Evolutionary conservation across 1,140 invertebrate genomes (phyloP).

Genomic region (Lasioglossum baleicum): DNA sequence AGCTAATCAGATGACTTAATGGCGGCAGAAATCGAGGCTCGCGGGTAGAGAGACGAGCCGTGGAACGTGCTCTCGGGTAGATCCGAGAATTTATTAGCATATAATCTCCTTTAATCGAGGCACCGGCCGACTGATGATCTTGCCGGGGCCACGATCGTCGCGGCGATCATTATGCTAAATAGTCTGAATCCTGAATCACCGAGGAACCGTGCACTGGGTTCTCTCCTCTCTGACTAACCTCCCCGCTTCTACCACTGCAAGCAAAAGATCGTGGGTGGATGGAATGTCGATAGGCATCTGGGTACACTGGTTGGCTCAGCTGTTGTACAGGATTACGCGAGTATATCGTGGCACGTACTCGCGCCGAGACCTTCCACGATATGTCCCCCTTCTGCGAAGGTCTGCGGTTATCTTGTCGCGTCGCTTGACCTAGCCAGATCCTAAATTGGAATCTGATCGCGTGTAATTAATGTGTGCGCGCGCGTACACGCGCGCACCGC

Average conservation of each 20-base stretch:
- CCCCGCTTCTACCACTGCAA: constrained; percentile 28
- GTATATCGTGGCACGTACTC: constrained; percentile 25
- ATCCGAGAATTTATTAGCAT: constrained; percentile 45
- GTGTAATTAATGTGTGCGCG: constrained; percentile 39
- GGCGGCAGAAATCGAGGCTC: constrained; percentile 32
- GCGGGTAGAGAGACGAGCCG: not conserved
- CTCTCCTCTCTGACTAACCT: constrained; percentile 3
- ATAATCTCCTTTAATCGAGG: constrained; percentile 50
- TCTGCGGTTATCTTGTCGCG: constrained; percentile 40
- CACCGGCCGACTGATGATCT: constrained; percentile 28
- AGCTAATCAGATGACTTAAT: constrained; percentile 50
- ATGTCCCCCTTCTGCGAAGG: constrained; percentile 17
- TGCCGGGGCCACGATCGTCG: constrained; percentile 25
- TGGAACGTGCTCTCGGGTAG: not conserved
- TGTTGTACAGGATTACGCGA: constrained; percentile 42
- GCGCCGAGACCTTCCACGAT: constrained; percentile 30
- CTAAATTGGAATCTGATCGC: constrained; percentile 44
- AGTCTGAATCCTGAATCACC: constrained; percentile 47
- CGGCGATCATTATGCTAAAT: constrained; percentile 42
- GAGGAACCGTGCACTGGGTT: not conserved
- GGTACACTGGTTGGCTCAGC: constrained; percentile 45
- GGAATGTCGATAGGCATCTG: constrained; percentile 59
- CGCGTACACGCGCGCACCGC: not conserved
- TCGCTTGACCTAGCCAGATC: constrained; percentile 35
- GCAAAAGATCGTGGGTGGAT: constrained; percentile 53